Conservation (phyloP, 1,140 invertebrate species). For the Pseudomyrmex pallidus region DNA sequence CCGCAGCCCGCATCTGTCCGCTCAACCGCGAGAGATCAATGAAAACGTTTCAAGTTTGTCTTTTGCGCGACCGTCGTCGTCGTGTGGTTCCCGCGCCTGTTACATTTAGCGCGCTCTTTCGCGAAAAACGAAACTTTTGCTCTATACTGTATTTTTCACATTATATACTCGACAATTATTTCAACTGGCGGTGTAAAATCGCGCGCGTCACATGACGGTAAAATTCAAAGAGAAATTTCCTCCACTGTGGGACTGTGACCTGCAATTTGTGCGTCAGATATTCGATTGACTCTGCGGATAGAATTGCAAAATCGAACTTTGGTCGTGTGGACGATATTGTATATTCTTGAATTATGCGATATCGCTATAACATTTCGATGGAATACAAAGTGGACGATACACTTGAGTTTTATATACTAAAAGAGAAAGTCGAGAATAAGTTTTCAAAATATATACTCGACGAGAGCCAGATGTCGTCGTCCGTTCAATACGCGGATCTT, state of each 20-base stretch:
- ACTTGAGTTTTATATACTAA: not conserved
- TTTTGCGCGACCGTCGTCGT: not conserved
- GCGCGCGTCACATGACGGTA: no score
- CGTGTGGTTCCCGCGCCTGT: not conserved
- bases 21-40: constrained; percentile 41
- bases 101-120: not conserved
- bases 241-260: no score
- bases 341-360: not conserved
- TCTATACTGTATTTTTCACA: no score
- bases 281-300: not conserved
- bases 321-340: not conserved
- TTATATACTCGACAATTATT: not conserved
- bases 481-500: not conserved
- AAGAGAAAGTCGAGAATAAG: not conserved
- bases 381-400: not conserved
- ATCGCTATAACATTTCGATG: not conserved
- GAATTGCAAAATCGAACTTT: not conserved
- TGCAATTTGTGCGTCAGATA: no score
- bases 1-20: constrained; percentile 30
- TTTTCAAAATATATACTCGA: not conserved
- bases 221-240: no score
- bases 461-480: not conserved
- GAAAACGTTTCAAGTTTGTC: constrained; percentile 33
- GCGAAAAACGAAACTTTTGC: not conserved
- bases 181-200: not conserved